Evolutionary conservation across 2,113 vertebrate genomes (phyloP).

Genomic region (Gasterosteus nipponicus): DNA sequence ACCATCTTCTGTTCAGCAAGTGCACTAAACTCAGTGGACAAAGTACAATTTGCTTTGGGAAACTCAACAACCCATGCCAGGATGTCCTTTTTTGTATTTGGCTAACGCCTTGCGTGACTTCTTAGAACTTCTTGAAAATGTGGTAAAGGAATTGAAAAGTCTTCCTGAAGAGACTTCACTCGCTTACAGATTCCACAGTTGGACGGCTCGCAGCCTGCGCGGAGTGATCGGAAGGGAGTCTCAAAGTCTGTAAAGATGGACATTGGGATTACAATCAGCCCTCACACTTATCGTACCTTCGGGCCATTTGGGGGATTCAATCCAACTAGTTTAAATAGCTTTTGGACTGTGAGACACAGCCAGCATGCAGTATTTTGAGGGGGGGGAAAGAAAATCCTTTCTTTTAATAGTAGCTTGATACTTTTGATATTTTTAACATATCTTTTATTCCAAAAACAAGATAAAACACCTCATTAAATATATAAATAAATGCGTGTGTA

Average conservation of each 20-base stretch:
- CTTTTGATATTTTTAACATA: background rate
- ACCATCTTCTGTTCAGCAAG: background rate
- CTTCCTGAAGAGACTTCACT: conserved; percentile 19
- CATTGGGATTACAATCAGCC: conserved; percentile 42
- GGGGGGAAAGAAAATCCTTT: background rate
- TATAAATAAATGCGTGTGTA: too few species aligned
- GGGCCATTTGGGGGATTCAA: conserved; percentile 13
- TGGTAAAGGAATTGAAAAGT: conserved; percentile 27
- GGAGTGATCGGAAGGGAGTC: conserved; percentile 39
- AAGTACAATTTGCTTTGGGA: conserved; percentile 4
- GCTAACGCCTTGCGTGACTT: conserved; percentile 11
- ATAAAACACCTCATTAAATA: background rate
- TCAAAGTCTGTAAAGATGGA: conserved; percentile 33
- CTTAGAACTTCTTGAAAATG: background rate
- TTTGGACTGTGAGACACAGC: conserved; percentile 19
- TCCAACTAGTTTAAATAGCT: conserved; percentile 16
- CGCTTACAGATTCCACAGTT: conserved; percentile 21
- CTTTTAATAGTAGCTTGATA: background rate
- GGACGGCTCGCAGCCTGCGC: conserved; percentile 27
- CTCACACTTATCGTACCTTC: conserved; percentile 39
- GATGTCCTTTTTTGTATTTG: background rate
- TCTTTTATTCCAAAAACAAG: background rate
- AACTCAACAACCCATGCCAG: background rate
- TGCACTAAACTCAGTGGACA: background rate
- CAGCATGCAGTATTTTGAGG: background rate